A percentile compares a stretch with the other conserved stretches of the same genome.
Conservation (phyloP, 2,888 invertebrate species). For the Drosophila melanocephala region DNA sequence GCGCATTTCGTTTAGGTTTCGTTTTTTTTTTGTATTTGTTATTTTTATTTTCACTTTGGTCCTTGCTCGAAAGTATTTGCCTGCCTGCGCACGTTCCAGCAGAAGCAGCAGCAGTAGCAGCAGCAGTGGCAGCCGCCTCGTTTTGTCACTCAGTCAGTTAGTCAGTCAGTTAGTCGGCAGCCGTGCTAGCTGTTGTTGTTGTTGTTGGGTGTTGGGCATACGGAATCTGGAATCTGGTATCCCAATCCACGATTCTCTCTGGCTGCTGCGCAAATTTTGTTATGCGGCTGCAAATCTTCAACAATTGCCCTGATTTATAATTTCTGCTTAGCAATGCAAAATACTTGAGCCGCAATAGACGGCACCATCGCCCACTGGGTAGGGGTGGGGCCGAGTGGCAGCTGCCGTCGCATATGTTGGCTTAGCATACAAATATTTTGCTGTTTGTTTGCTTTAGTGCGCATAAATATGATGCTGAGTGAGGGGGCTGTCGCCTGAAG, state of each 20-base stretch:
- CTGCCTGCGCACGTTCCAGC: slow-evolving; percentile 60
- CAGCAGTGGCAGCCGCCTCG: not conserved
- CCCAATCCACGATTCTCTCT: slow-evolving; percentile 27
- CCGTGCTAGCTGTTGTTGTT: slow-evolving; percentile 6
- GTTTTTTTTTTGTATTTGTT: slow-evolving; percentile 28
- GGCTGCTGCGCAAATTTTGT: slow-evolving; percentile 62
- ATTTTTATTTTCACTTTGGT: slow-evolving; percentile 55
- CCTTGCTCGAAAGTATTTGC: slow-evolving; percentile 62
- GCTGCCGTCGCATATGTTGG: slow-evolving; percentile 75
- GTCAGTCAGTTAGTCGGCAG: slow-evolving; percentile 77
- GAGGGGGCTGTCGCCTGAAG: not conserved
- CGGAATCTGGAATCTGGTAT: slow-evolving; percentile 42
- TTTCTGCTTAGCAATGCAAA: slow-evolving; percentile 83
- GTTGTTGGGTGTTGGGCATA: slow-evolving; percentile 20
- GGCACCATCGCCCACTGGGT: slow-evolving; percentile 4
- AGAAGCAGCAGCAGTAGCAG: not conserved
- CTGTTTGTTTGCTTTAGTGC: slow-evolving; percentile 79
- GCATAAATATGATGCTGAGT: slow-evolving; percentile 66
- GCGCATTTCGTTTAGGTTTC: slow-evolving; percentile 23
- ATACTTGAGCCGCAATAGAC: slow-evolving; percentile 79
- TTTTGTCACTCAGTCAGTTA: slow-evolving; percentile 57
- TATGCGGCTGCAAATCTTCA: slow-evolving; percentile 82
- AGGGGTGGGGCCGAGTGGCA: slow-evolving; percentile 45
- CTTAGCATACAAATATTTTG: slow-evolving; percentile 81
- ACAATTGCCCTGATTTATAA: slow-evolving; percentile 83